Conservation (phyloP, 1,140 invertebrate genomes). For the Megathymus violae region DNA sequence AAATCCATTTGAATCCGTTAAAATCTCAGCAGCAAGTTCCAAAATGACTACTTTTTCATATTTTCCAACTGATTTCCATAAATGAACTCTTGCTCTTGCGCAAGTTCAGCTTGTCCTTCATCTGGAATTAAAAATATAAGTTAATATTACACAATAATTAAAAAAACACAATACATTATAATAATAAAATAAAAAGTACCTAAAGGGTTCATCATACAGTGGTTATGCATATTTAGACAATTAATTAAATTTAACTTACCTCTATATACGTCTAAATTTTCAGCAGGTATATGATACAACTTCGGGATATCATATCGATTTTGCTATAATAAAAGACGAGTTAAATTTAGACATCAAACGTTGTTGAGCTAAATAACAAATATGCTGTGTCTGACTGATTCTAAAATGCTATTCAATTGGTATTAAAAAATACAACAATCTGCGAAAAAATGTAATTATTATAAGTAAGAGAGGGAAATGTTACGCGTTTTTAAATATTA, state of each 20-base stretch:
- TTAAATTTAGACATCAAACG: no score
- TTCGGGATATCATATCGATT: conserved; percentile 74
- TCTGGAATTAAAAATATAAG: conserved; percentile 39
- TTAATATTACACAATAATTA: no score
- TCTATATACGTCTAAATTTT: conserved; percentile 52
- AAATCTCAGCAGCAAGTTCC: not conserved
- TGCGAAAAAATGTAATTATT: no score
- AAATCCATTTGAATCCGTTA: not conserved
- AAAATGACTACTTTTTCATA: conserved; percentile 42
- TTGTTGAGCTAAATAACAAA: no score
- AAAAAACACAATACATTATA: no score
- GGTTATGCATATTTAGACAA: no score
- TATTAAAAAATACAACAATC: no score
- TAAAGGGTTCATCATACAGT: no score
- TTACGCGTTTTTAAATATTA: not conserved
- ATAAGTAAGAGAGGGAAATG: no score
- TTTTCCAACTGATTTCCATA: conserved; percentile 46
- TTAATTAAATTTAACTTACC: conserved; percentile 46
- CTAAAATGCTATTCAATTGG: no score
- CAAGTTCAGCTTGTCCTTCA: conserved; percentile 35
- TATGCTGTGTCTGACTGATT: no score
- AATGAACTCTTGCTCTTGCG: conserved; percentile 35
- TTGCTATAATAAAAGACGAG: conserved; percentile 61
- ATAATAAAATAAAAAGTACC: no score
- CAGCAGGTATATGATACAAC: conserved; percentile 57